Percentiles rank a stretch among this genome's conserved stretches.
Conservation (phyloP, 2,888 invertebrate genomes). For the Callosobruchus maculatus region DNA sequence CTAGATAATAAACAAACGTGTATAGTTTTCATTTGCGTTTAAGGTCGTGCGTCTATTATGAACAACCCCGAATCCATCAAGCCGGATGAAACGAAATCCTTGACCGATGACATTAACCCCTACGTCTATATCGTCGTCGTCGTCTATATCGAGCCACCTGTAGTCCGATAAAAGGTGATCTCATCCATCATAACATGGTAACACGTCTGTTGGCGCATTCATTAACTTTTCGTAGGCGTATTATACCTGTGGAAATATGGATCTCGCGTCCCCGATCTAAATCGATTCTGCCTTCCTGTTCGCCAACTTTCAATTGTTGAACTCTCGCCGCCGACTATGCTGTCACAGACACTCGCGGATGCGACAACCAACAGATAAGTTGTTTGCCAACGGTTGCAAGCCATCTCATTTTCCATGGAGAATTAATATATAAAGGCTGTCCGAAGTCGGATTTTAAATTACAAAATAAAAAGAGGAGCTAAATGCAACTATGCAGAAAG, state of each 20-base stretch:
- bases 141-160: background rate
- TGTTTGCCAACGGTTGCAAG: too few species aligned
- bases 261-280: background rate
- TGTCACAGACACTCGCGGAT: background rate
- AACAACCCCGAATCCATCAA: too few species aligned
- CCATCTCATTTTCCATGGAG: too few species aligned
- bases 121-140: background rate
- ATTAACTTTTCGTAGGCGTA: background rate
- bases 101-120: background rate
- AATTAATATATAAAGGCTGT: too few species aligned
- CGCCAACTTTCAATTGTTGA: background rate
- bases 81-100: background rate
- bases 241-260: background rate
- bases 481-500: too few species aligned
- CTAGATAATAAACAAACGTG: too few species aligned
- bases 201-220: background rate
- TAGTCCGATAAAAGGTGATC: background rate
- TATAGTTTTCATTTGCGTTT: too few species aligned
- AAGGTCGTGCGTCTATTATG: too few species aligned
- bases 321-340: background rate
- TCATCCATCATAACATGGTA: background rate
- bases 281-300: background rate
- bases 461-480: too few species aligned
- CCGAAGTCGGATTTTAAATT: too few species aligned
- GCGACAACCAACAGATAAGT: too few species aligned